Conservation (phyloP, 2,888 invertebrate species). For the Sarcophaga carnaria region DNA sequence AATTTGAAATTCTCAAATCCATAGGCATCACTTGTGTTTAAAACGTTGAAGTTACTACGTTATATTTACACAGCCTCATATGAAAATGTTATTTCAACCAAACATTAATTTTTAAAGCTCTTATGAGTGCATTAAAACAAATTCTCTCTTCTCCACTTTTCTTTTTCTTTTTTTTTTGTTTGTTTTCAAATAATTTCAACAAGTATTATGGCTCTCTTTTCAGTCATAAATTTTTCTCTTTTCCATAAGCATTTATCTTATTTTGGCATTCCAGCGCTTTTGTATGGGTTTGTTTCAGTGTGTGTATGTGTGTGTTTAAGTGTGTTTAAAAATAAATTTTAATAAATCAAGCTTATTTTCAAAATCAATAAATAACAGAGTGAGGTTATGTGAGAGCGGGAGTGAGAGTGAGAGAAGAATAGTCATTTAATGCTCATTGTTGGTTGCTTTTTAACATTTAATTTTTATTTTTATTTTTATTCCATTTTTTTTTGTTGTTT, state of each 20-base stretch:
- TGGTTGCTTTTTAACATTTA: slow-evolving; percentile 57
- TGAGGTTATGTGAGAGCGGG: too few species aligned
- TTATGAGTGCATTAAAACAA: too few species aligned
- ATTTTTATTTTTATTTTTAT: slow-evolving; percentile 27
- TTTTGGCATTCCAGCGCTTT: slow-evolving; percentile 13
- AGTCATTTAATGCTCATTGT: slow-evolving; percentile 43
- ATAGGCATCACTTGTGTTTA: too few species aligned
- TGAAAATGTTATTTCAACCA: too few species aligned
- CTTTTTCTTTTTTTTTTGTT: too few species aligned
- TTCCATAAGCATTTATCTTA: slow-evolving; percentile 51
- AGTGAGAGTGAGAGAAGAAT: slow-evolving; percentile 7
- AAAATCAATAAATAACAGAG: slow-evolving; percentile 57
- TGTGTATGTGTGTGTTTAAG: neutral
- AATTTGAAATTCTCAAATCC: too few species aligned
- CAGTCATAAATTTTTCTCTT: slow-evolving; percentile 16
- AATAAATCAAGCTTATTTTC: slow-evolving; percentile 63
- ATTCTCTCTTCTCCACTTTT: too few species aligned
- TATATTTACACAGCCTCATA: too few species aligned
- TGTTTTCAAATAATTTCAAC: neutral
- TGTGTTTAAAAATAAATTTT: neutral
- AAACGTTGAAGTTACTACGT: too few species aligned
- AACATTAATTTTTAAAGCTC: too few species aligned
- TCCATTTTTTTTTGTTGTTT: too few species aligned
- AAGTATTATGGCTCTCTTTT: neutral
- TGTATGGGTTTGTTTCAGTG: neutral